Evolutionary conservation across 2,888 invertebrate genomes (phyloP).

Genomic region (Agriopis marginaria): DNA sequence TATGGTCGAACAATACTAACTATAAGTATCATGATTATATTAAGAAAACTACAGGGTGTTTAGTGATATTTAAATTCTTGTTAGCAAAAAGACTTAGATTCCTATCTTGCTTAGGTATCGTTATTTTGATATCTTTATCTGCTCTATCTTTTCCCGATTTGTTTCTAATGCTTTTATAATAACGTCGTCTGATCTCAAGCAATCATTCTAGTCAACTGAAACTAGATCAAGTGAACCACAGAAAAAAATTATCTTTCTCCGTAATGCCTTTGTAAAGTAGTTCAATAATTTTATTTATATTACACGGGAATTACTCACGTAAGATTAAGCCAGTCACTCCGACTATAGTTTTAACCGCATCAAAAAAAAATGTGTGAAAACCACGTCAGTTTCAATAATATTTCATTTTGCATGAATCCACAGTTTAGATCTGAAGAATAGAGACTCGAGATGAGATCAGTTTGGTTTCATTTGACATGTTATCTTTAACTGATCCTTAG

Average conservation of each 20-base stretch:
- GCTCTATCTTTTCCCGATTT: constrained; percentile 32
- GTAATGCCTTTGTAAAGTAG: constrained; percentile 37
- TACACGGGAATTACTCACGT: too few species aligned
- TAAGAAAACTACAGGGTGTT: background rate
- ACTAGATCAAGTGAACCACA: constrained; percentile 48
- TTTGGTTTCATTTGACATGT: constrained; percentile 22
- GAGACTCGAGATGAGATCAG: constrained; percentile 11
- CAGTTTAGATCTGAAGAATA: constrained; percentile 5
- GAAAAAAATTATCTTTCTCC: constrained; percentile 40
- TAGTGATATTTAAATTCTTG: background rate
- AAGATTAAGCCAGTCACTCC: too few species aligned
- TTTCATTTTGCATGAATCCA: constrained; percentile 29
- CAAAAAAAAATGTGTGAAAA: too few species aligned
- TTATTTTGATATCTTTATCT: constrained; percentile 14
- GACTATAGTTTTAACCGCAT: too few species aligned
- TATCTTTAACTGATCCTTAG: constrained; percentile 27
- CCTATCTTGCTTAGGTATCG: background rate
- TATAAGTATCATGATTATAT: constrained; percentile 1
- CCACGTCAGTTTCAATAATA: constrained; percentile 34
- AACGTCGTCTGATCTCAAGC: constrained; percentile 49
- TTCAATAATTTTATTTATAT: too few species aligned
- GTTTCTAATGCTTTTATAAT: constrained; percentile 61
- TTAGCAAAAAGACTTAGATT: background rate
- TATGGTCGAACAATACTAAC: constrained; percentile 26
- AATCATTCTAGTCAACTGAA: constrained; percentile 55